Evolutionary conservation across 2,113 vertebrate species (phyloP).

Genomic region (Dasyprocta punctata): DNA sequence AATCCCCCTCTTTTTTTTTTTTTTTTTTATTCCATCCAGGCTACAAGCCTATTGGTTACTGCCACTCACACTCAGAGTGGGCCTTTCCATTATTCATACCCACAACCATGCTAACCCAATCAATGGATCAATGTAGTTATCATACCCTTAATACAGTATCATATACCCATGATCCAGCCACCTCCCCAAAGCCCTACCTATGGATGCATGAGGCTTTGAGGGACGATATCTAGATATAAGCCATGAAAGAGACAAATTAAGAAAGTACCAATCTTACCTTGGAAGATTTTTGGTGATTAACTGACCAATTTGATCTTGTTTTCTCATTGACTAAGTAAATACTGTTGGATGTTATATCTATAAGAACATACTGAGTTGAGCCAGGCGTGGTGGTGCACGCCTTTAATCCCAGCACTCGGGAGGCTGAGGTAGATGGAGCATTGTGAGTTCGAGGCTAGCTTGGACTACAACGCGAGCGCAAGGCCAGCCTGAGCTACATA

Average conservation of each 20-base stretch:
- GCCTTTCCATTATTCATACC: background rate
- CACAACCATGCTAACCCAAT: background rate
- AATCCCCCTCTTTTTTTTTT: background rate
- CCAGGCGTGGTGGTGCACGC: too few species aligned
- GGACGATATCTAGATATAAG: background rate
- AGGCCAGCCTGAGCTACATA: too few species aligned
- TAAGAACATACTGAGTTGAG: background rate
- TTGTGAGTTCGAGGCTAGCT: too few species aligned
- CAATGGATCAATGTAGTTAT: background rate
- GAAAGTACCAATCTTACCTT: background rate
- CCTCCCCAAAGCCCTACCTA: background rate
- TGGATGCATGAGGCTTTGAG: background rate
- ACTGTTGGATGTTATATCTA: background rate
- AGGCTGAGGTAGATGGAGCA: too few species aligned
- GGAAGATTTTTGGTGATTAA: slow-evolving; percentile 21
- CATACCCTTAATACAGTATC: background rate
- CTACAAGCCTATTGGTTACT: background rate
- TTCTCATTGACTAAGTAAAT: slow-evolving; percentile 58
- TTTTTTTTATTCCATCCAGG: background rate
- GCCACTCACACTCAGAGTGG: background rate
- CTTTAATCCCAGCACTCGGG: too few species aligned
- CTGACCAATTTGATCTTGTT: slow-evolving; percentile 9
- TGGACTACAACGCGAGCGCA: too few species aligned
- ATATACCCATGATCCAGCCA: background rate
- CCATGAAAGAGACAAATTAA: background rate